These are phyloP conservation scores for Isoperla grammatica DNA, from an alignment of 2,888 invertebrate species.

Conservation along the genomic window DNA sequence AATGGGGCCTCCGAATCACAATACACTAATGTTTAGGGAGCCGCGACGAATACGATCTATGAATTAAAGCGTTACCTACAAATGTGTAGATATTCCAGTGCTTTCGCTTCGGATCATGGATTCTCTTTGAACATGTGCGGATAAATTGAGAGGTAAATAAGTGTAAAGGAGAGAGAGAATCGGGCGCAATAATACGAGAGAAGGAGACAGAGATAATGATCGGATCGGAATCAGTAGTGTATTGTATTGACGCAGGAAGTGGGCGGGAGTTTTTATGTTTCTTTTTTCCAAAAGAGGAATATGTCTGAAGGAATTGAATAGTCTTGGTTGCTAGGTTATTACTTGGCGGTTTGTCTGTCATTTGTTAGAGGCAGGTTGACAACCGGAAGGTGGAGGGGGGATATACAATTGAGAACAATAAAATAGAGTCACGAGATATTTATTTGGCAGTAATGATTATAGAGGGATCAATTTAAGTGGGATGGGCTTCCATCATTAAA, in stretches of 20 bases:
- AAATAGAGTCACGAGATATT: slow-evolving; percentile 8
- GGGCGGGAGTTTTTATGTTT: not conserved
- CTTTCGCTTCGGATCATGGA: not conserved
- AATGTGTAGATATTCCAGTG: not conserved
- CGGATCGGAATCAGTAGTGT: not conserved
- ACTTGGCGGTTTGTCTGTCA: slow-evolving; percentile 26
- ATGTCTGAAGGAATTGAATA: slow-evolving; percentile 1
- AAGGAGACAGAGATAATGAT: no score
- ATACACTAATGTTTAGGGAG: not conserved
- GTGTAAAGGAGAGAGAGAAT: not conserved
- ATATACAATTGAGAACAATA: not conserved
- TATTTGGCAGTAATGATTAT: slow-evolving; percentile 20
- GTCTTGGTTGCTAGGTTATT: slow-evolving; percentile 22
- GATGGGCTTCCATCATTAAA: not conserved
- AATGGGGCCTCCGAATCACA: not conserved
- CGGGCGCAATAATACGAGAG: not conserved
- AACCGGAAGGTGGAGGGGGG: slow-evolving; percentile 21
- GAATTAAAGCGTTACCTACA: not conserved
- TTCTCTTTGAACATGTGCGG: not conserved
- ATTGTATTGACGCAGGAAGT: not conserved
- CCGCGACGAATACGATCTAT: not conserved
- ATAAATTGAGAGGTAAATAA: not conserved
- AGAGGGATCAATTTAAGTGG: slow-evolving; percentile 13
- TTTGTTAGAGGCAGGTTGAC: slow-evolving; percentile 27
- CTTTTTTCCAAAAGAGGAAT: not conserved